Percentiles rank a stretch among this genome's conserved stretches.
phyloP scores from a whole-genome alignment of 2,797 vertebrate species.

The Discoglossus pictus region DNA sequence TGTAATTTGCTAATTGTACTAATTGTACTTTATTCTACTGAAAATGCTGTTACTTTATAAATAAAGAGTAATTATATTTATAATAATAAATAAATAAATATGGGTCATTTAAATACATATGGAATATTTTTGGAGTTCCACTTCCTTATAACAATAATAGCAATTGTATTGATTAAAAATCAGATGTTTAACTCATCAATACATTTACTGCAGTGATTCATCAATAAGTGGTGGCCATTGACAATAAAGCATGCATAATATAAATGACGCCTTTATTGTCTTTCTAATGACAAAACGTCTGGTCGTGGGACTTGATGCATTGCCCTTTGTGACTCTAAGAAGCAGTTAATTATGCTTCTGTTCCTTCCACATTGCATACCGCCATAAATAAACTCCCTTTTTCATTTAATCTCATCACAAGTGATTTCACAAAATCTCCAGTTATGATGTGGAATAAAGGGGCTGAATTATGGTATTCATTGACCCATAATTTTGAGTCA shows the following conservation, averaged over 20 bases:
- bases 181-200: conserved; percentile 37
- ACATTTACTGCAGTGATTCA: conserved; percentile 8
- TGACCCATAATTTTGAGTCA: conserved; percentile 31
- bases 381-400: conserved; percentile 43
- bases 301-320: conserved; percentile 37
- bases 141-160: too few relatives aligned
- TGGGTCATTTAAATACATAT: too few relatives aligned
- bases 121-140: too few relatives aligned
- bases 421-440: conserved; percentile 31
- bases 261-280: conserved; percentile 33
- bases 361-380: conserved; percentile 15
- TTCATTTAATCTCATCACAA: conserved; percentile 37
- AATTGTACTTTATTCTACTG: too few relatives aligned
- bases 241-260: conserved; percentile 39
- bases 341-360: conserved; percentile 46
- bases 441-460: conserved; percentile 31
- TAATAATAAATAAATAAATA: too few relatives aligned
- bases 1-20: too few relatives aligned
- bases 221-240: conserved; percentile 33
- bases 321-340: conserved; percentile 26
- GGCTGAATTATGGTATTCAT: conserved; percentile 25
- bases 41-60: too few relatives aligned
- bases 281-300: conserved; percentile 39
- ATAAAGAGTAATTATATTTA: too few relatives aligned
- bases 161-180: conserved; percentile 31